Base-by-base conservation (phyloP, 2,888 invertebrate genomes). In the Malacosoma neustria region DNA sequence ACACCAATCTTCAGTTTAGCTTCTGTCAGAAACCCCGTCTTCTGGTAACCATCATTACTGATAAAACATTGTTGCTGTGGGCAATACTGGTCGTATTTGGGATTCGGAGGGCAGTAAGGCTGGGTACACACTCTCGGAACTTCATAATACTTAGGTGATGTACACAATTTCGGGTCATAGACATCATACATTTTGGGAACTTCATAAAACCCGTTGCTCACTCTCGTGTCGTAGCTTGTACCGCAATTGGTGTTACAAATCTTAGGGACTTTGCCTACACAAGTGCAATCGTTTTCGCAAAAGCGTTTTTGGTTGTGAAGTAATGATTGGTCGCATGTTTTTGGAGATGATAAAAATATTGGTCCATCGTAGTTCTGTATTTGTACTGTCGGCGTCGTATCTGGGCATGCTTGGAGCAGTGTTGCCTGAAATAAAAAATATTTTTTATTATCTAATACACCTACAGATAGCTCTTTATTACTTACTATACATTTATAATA, bases 331-430 rank as follows among this genome's bases (percentile, higher is more conserved):
- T 22, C 22, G 22, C 22, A 22, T 5, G 22, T 9, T 9, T 22
- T 5, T 22, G 22, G 4, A 2, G 22, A 7, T 5, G 41, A 38
- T 1, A 66, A 38, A 39, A 57, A 60, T 9, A 72, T 64, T 0
- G 73, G 73, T 0, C 66, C 68, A 0, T 77, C 75, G 36, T 64
- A 66, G 36, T 73, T 68, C 38, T 72, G 63, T 0, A 74, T 74
- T 32, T 69, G 64, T 0, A 75, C 57, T 6, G 56, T 58, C 0
- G 67, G 39, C 14, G 49, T 42, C 0, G 57, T 52, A 5, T 68
- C 63, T 0, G 54, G 45, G 9, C 56, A 58, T 0, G 60, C 62
- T 30, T 49, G 38, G 1, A 49, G 15, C 2, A 45, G 32, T 4
- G 48, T 14, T 1, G 48, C 15, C 74, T 71, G 56, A 13, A 58